Base-by-base conservation (phyloP, 1,140 invertebrate genomes). In the Drosophila lowei region DNA sequence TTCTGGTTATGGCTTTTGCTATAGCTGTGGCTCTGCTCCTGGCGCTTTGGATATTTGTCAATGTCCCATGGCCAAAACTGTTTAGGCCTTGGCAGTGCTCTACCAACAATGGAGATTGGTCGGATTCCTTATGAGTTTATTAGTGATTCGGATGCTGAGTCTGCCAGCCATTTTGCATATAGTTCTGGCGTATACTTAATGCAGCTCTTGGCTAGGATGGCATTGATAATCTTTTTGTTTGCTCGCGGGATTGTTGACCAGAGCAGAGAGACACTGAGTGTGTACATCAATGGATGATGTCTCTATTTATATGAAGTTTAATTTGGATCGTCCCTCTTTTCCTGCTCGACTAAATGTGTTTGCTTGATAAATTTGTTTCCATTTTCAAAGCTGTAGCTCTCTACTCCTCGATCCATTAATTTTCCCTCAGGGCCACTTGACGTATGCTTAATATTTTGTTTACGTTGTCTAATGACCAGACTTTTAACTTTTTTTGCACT, bases 21-120 rank as follows among this genome's bases (percentile, higher is more conserved):
- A 16, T 16, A 2, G 2, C 30, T 30, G n/a, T 34, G 30, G 9
- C 30, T 38, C 11, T 5, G 4, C 11, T 38, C 9, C 30, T 60
- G 38, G 46, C 68, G 52, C 44, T 60, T 72, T 73, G 68, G 48
- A 72, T 73, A 73, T 73, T 72, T 73, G 68, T 73, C 68, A 73
- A 73, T 73, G 71, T 55, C 50, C 43, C 48, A 47, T 4, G 23
- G 25, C 21, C 25, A 52, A n/a, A 23, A 38, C 34, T 13, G 4
- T 52, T 52, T 30, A 13, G 48, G 49, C 49, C 4, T 9, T 50
- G 25, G 13, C 15, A 54, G 23, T 6, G 15, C 15, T 5, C 11
- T 38, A 13, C 34, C 11, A 38, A 38, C 11, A 38, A 0, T 38
- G 11, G n/a, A n/a, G 41, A 46, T 44, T 30, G 28, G 11, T 15